These are phyloP conservation scores for Drosophila hamatofila DNA, from an alignment of 2,888 invertebrate genomes.

Conservation along the genomic window DNA sequence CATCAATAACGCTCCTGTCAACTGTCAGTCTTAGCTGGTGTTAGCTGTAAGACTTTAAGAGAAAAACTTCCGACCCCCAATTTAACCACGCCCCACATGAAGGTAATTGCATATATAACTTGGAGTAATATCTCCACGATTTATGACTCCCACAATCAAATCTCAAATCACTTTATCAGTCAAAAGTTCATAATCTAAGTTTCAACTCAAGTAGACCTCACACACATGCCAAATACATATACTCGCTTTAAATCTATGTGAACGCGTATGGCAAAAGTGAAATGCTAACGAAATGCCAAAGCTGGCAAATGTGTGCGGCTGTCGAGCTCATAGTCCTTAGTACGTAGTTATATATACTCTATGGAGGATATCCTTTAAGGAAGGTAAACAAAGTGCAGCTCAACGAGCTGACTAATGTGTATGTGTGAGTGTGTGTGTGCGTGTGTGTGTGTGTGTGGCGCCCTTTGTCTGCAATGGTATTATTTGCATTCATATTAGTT, in stretches of 20 bases:
- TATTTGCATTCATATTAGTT: no score
- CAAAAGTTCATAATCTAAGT: neutral
- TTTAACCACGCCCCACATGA: neutral
- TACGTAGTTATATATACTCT: conserved; percentile 8
- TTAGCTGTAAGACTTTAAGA: neutral
- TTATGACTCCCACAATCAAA: neutral
- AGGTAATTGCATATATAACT: no score
- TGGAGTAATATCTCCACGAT: no score
- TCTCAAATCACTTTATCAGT: neutral
- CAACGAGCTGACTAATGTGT: conserved; percentile 67
- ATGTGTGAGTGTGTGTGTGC: conserved; percentile 30
- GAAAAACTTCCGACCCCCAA: no score
- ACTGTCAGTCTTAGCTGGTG: no score
- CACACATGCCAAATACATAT: neutral
- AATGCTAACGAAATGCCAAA: conserved; percentile 54
- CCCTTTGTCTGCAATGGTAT: no score
- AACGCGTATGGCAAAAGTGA: conserved; percentile 32
- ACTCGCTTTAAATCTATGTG: neutral
- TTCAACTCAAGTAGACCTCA: neutral
- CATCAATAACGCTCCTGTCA: neutral
- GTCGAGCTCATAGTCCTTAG: conserved; percentile 14
- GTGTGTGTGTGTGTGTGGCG: no score
- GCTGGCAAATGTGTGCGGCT: conserved; percentile 30
- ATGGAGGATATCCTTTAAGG: conserved; percentile 49
- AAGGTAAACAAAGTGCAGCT: conserved; percentile 49